These are phyloP conservation scores for Typhlomys cinereus DNA, from an alignment of 2,113 vertebrate genomes.

Conservation along the genomic window DNA sequence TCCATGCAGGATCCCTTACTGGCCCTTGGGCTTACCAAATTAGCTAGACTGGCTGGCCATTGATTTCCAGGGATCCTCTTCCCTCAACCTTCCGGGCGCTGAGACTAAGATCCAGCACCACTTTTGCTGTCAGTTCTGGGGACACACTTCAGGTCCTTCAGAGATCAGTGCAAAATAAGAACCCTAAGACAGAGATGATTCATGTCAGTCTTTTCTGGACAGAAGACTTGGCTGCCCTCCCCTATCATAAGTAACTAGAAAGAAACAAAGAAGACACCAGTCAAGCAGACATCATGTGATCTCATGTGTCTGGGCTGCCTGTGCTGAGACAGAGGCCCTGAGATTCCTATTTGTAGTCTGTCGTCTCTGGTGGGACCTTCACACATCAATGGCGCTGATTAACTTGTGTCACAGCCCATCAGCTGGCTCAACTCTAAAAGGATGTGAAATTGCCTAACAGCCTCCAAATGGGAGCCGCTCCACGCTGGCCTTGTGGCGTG, in stretches of 20 bases:
- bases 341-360: conserved; percentile 49
- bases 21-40: no score
- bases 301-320: conserved; percentile 50
- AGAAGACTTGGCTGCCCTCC: not conserved
- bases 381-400: conserved; percentile 40
- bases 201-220: not conserved
- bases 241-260: not conserved
- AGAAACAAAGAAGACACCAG: no score
- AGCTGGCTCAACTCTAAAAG: conserved; percentile 55
- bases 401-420: conserved; percentile 47
- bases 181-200: no score
- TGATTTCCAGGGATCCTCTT: no score
- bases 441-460: conserved; percentile 68
- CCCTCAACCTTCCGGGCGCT: no score
- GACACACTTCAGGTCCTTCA: no score
- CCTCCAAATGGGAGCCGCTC: conserved; percentile 21
- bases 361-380: conserved; percentile 57
- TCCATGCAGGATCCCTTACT: no score
- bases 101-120: no score
- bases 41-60: no score
- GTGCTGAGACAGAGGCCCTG: not conserved
- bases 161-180: not conserved
- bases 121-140: not conserved
- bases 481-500: not conserved
- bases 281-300: conserved; percentile 31